Evolutionary conservation across 1,140 invertebrate genomes (phyloP), one percentile per base, ranked within the genome.

Genomic region (Mycetomoellerius zeteki): DNA sequence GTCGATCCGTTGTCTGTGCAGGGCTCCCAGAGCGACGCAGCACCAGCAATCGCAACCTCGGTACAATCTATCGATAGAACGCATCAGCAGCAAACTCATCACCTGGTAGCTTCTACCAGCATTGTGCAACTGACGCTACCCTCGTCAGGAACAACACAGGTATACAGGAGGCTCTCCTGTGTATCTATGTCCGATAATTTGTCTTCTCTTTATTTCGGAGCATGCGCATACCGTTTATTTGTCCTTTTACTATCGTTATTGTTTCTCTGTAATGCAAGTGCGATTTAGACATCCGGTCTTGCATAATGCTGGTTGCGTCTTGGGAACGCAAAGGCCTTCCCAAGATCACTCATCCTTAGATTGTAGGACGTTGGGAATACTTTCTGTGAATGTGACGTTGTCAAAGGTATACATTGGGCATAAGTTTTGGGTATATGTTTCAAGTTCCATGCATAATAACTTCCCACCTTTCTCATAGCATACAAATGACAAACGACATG

Each of bases 51-150:
- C 72, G 95, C 95, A 81, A 96, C 96, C 86, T 96, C 96, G 96
- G 96, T 96, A 96, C 96, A 96, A 91, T 93, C 94, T 86, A 82
- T 94, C 77, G 95, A 94, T 94, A 95, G 94, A 94, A 96, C 95
- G 86, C 94, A 95, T 84, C 95, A 95, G 91, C 95, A 93, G 94
- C 96, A 94, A 93, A 94, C 92, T 73, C 94, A 95, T 94, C 96
- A 95, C 95, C 94, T 96, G 93, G 96, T 97, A 93, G 96, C 96
- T 88, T 96, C 96, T 93, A 97, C 98, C 95, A 98, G 97, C 96
- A 98, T 98, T 95, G 97, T 98, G 93, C 98, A 98, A 96, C 96
- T 98, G 91, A 97, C 97, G 90, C 95, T 98, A 92, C 97, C 97
- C 90, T 95, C 96, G 91, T 96, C 97, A 93, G 96, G 96, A 89